Percentiles rank a stretch among this genome's conserved stretches.
phyloP scores from a whole-genome alignment of 2,888 invertebrate genomes.

The Rhagophthalmus giganteus region DNA sequence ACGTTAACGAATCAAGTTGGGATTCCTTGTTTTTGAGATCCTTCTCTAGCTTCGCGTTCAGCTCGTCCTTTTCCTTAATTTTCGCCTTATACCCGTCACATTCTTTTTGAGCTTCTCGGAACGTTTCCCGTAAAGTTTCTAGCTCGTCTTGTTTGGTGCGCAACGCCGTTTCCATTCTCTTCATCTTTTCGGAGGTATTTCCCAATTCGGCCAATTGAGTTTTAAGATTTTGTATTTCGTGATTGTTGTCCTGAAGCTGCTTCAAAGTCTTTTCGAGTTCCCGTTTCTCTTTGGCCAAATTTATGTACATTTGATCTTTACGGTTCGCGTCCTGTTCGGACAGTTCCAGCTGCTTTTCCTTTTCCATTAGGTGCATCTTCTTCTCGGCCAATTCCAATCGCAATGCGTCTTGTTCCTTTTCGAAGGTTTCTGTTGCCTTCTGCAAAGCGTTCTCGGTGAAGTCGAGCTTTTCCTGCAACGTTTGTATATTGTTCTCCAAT shows the following conservation, averaged over 20 bases:
- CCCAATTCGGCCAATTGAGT: slow-evolving; percentile 49
- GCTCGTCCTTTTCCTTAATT: slow-evolving; percentile 34
- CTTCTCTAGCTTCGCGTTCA: slow-evolving; percentile 45
- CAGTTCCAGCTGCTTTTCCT: slow-evolving; percentile 59
- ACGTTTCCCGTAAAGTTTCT: slow-evolving; percentile 58
- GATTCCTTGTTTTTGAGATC: slow-evolving; percentile 43
- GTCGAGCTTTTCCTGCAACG: slow-evolving; percentile 60
- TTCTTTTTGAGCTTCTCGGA: slow-evolving; percentile 53
- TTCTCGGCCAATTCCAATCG: slow-evolving; percentile 62
- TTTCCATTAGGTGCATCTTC: slow-evolving; percentile 60
- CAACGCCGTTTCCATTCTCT: slow-evolving; percentile 51
- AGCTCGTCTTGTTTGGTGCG: slow-evolving; percentile 46
- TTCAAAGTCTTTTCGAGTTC: slow-evolving; percentile 59
- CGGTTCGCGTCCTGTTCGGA: slow-evolving; percentile 62
- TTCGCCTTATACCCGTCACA: slow-evolving; percentile 17
- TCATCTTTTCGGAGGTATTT: slow-evolving; percentile 38
- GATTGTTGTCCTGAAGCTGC: slow-evolving; percentile 60
- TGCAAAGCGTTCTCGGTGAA: slow-evolving; percentile 60
- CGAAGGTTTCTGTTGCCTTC: slow-evolving; percentile 53
- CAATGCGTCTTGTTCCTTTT: slow-evolving; percentile 60
- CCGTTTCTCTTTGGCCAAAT: slow-evolving; percentile 62
- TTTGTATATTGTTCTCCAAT: slow-evolving; percentile 59
- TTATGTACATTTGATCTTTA: slow-evolving; percentile 62
- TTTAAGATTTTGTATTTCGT: slow-evolving; percentile 57
- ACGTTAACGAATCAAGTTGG: slow-evolving; percentile 24